Base-by-base conservation (phyloP, 2,797 vertebrate species). In the Buphagus erythrorhynchus region DNA sequence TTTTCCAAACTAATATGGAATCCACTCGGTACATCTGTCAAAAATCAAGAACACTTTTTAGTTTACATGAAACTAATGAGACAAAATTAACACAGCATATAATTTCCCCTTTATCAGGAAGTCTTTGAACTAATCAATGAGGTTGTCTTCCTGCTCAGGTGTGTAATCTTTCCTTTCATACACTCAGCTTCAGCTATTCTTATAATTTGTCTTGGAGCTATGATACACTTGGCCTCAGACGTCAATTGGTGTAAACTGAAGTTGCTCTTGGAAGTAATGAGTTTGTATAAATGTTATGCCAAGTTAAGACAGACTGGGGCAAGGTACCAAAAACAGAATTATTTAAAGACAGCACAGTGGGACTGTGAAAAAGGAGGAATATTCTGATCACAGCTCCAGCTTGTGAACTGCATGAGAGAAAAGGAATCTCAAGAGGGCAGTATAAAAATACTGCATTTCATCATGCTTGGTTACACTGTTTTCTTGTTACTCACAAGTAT, bases 21-120 rank as follows among this genome's bases (percentile, higher is more conserved):
- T 97, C 99, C 99, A 49, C 98, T 98, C 0, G 98, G 98, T 76
- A 99, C 97, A 63, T 99, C 99, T 99, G 96, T 92, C 96, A 98
- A 81, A 96, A 82, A 96, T 65, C 55, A 97, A 97, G 10, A 85
- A 94, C 55, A 33, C 54, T 45, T 86, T 76, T 98, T 55, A 96
- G 88, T 86, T 73, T 62, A 55, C 13, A 69, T 10, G 15, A 93
- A 97, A 68, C 3, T 12, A 48, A 20, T 19, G 24, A 88, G 79
- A 73, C 76, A 67, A 82, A 92, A 86, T 81, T 86, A 87, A 61
- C 87, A 54, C 1, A 1, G 48, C 3, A 0, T 65, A 18, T 88
- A 90, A 82, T 90, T 90, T 36, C 71, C 36, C 57, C 16, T 82
- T 79, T 94, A 81, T 90, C 80, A 57, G 76, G 61, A 94, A 81